phyloP scores from a whole-genome alignment of 2,113 vertebrate genomes.

The Anguilla japonica region DNA sequence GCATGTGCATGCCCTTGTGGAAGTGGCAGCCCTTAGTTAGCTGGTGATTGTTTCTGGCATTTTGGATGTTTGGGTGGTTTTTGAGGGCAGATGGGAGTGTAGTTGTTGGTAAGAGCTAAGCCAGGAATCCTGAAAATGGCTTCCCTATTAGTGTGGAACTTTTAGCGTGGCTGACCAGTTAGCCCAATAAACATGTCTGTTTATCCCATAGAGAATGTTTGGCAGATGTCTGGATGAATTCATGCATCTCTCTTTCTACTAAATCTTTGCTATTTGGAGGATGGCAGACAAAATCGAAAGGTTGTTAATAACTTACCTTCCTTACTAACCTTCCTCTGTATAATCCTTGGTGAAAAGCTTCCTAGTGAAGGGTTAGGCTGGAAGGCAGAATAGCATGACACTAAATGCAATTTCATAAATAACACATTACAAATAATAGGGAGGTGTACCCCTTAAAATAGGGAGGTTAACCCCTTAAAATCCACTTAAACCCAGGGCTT shows the following conservation, averaged over 20 bases:
- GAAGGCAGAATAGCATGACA: neutral
- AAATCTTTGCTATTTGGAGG: neutral
- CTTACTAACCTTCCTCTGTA: too few relatives aligned
- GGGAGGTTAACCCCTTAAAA: neutral
- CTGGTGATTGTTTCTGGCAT: neutral
- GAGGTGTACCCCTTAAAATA: neutral
- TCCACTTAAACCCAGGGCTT: too few relatives aligned
- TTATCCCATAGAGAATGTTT: neutral
- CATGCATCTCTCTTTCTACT: neutral
- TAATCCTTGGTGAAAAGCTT: too few relatives aligned
- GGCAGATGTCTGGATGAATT: neutral
- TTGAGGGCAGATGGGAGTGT: neutral
- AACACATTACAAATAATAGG: neutral
- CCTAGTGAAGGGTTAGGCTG: too few relatives aligned
- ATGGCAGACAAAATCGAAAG: neutral
- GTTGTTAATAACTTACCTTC: neutral
- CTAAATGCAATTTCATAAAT: neutral
- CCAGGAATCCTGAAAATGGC: neutral
- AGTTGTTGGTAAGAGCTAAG: neutral
- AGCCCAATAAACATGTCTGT: neutral
- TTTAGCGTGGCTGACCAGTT: neutral
- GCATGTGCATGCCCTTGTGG: neutral
- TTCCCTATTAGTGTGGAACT: neutral
- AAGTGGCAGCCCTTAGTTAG: neutral
- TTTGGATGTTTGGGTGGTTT: neutral